Percentiles rank a stretch among this genome's conserved stretches.
These are phyloP conservation scores for Sebastes trivittatus DNA, from an alignment of 2,797 vertebrate species.

Conservation along the genomic window DNA sequence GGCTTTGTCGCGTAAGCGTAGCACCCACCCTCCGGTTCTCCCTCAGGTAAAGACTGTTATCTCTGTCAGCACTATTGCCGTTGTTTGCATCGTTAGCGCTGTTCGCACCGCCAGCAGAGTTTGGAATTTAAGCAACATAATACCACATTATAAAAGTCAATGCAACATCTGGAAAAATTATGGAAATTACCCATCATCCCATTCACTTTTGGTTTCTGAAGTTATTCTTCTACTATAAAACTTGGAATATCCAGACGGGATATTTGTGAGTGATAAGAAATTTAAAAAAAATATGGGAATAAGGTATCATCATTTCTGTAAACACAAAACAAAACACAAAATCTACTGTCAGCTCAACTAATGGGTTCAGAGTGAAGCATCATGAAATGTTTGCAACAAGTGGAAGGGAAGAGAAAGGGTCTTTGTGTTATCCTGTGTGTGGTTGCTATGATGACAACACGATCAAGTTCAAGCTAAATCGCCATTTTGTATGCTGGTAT, in stretches of 20 bases:
- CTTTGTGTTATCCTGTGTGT: background rate
- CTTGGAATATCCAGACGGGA: background rate
- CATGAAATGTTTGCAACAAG: background rate
- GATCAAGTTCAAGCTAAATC: conserved; percentile 1
- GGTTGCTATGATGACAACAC: conserved; percentile 36
- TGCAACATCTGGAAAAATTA: background rate
- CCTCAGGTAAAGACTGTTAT: background rate
- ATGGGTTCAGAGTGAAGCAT: background rate
- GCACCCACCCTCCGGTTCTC: background rate
- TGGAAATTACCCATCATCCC: background rate
- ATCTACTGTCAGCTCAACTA: background rate
- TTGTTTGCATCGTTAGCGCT: background rate
- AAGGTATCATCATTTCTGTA: too few relatives aligned
- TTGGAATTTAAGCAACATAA: background rate
- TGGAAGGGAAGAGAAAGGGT: background rate
- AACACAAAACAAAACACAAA: too few relatives aligned
- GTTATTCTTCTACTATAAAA: background rate
- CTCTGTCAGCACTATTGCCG: background rate
- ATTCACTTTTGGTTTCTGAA: background rate
- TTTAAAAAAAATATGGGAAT: background rate
- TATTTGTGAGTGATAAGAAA: background rate
- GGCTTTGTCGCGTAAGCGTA: background rate
- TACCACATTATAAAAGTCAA: background rate
- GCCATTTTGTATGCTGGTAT: background rate
- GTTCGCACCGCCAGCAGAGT: background rate